Evolutionary conservation across 2,888 invertebrate species (phyloP).

Genomic region (Drosophila subquinaria): DNA sequence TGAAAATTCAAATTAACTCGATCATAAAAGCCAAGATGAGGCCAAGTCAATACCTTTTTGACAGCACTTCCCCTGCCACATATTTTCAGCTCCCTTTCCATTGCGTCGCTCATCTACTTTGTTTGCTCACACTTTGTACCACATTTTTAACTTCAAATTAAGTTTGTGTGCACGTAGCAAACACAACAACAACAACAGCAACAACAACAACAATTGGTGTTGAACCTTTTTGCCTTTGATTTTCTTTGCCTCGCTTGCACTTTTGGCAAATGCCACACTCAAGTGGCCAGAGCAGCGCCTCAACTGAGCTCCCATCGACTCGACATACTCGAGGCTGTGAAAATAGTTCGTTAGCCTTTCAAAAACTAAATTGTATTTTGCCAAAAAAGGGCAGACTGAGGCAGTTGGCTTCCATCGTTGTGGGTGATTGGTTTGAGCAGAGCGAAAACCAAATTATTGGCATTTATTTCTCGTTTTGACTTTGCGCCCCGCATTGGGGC

Average conservation of each 20-base stretch:
- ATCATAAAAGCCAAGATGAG: constrained; percentile 76
- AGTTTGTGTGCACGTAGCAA: constrained; percentile 81
- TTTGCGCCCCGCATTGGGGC: constrained; percentile 38
- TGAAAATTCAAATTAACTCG: constrained; percentile 75
- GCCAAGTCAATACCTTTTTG: constrained; percentile 62
- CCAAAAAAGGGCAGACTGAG: constrained; percentile 73
- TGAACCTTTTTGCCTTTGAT: constrained; percentile 62
- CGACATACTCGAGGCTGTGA: constrained; percentile 63
- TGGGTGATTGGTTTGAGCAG: constrained; percentile 76
- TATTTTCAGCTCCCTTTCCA: background rate
- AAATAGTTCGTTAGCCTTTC: constrained; percentile 80
- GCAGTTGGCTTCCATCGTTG: constrained; percentile 25
- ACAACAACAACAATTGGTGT: constrained; percentile 11
- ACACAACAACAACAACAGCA: constrained; percentile 60
- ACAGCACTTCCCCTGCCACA: constrained; percentile 36
- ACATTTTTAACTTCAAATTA: constrained; percentile 79
- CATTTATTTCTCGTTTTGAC: constrained; percentile 81
- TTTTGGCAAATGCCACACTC: constrained; percentile 68
- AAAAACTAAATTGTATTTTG: constrained; percentile 75
- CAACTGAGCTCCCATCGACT: constrained; percentile 9
- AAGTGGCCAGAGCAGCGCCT: constrained; percentile 48
- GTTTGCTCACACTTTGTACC: constrained; percentile 72
- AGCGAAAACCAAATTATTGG: constrained; percentile 78
- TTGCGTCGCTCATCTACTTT: constrained; percentile 24
- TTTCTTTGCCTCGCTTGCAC: constrained; percentile 72